A percentile compares a stretch with the other conserved stretches of the same genome.
These are phyloP conservation scores for Erebia palarica DNA, from an alignment of 2,888 invertebrate genomes.

Conservation along the genomic window DNA sequence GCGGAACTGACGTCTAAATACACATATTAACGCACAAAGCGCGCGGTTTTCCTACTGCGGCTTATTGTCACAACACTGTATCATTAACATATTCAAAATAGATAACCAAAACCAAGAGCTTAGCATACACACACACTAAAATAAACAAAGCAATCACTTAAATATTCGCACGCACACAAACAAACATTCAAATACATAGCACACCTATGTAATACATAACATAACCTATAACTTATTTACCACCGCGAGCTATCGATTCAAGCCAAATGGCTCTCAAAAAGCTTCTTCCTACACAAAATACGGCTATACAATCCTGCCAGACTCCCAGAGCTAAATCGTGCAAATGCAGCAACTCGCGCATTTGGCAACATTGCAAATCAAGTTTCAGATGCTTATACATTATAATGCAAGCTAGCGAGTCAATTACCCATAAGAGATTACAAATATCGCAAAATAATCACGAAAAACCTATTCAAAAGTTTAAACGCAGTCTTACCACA, in stretches of 20 bases:
- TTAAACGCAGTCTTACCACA: slow-evolving; percentile 49
- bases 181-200: slow-evolving; percentile 33
- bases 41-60: slow-evolving; percentile 3
- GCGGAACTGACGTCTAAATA: background rate
- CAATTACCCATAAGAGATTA: slow-evolving; percentile 51
- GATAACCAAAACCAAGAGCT: slow-evolving; percentile 33
- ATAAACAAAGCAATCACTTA: slow-evolving; percentile 39
- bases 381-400: slow-evolving; percentile 61
- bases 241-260: slow-evolving; percentile 42
- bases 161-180: slow-evolving; percentile 47
- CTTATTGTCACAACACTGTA: background rate
- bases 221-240: slow-evolving; percentile 39
- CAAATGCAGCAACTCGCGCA: slow-evolving; percentile 45
- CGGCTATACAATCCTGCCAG: slow-evolving; percentile 54
- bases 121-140: slow-evolving; percentile 46
- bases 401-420: slow-evolving; percentile 48
- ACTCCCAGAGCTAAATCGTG: slow-evolving; percentile 3
- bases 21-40: background rate
- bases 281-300: slow-evolving; percentile 51
- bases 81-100: slow-evolving; percentile 2
- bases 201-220: slow-evolving; percentile 42
- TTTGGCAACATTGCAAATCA: slow-evolving; percentile 58
- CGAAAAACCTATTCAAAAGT: slow-evolving; percentile 39
- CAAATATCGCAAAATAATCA: slow-evolving; percentile 50
- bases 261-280: slow-evolving; percentile 38